Conservation (phyloP, 2,797 vertebrate genomes). For the Bufotes viridis region DNA sequence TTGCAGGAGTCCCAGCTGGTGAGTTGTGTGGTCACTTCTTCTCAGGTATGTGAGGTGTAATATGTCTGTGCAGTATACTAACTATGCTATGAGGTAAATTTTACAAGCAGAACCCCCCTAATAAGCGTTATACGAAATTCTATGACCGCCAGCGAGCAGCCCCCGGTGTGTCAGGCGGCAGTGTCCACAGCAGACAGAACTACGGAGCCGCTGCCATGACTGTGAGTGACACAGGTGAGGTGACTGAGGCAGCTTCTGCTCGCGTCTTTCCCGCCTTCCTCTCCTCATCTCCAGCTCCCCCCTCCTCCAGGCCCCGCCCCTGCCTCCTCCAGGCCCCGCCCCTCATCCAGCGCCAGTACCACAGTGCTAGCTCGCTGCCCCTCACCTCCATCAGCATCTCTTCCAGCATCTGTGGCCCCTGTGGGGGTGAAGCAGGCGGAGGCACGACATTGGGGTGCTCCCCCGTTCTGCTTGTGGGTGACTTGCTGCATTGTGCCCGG, state of each 20-base stretch:
- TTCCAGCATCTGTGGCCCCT: constrained; percentile 46
- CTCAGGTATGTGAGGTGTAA: too few relatives aligned
- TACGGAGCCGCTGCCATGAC: neutral
- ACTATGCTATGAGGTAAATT: too few relatives aligned
- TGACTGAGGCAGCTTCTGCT: neutral
- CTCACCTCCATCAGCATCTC: constrained; percentile 59
- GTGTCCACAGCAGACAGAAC: neutral
- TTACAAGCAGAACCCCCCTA: too few relatives aligned
- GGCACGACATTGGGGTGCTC: neutral
- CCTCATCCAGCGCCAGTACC: constrained; percentile 54
- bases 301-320: constrained; percentile 10
- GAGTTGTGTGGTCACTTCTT: too few relatives aligned
- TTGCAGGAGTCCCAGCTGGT: too few relatives aligned
- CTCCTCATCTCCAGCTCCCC: constrained; percentile 4
- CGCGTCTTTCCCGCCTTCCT: neutral
- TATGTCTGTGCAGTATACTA: too few relatives aligned
- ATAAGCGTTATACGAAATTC: too few relatives aligned
- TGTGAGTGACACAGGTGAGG: neutral
- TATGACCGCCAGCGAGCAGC: too few relatives aligned
- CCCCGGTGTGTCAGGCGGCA: too few relatives aligned
- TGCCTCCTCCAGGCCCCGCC: constrained; percentile 54
- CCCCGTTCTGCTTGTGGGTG: neutral
- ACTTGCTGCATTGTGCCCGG: constrained; percentile 1
- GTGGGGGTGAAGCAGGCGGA: neutral
- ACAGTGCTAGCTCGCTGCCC: constrained; percentile 55